Base-by-base conservation (phyloP, 2,113 vertebrate genomes). In the Hiodon tergisus region DNA sequence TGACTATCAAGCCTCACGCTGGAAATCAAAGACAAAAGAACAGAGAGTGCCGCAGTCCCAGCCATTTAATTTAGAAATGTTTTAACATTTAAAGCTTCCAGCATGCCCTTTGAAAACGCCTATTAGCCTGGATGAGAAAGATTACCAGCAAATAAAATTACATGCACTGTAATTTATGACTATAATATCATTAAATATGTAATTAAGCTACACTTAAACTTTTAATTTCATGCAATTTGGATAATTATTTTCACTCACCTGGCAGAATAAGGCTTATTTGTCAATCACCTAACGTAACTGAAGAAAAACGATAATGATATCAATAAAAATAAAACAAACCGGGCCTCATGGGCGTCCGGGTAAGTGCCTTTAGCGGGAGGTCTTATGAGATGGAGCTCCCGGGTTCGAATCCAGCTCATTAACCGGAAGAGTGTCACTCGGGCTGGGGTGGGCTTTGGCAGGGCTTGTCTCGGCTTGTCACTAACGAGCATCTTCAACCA, bases 141-240 rank as follows among this genome's bases (percentile, higher is more conserved):
- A 92, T 92, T 92, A 90, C 88, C 90, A 88, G 89, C 86, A 92
- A 90, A 90, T 92, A 90, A 89, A 90, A 91, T 87, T 83, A 88
- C 86, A 84, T 84, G 87, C 87, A 90, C 89, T 89, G 86, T 89
- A 85, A 87, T 89, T 84, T 87, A 88, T 86, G 86, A 89, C 87
- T 91, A 84, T 89, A 90, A 90, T 88, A 85, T 80, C 84, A 83
- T 82, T 80, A 69, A 86, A 89, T 87, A 87, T 88, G 86, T 90
- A 90, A 91, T 91, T 90, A 90, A 82, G 84, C 79, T 76, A 46
- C 82, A 76, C 79, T 86, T 79, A 73, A 81, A 86, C 85, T 86
- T 88, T 87, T 89, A 85, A 90, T 90, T 88, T 85, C 81, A 85
- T 90, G 88, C 81, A 83, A 85, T 87, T 87, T 82, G 80, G 84